Percentiles rank a stretch among this genome's conserved stretches.
Conservation (phyloP, 2,888 invertebrate genomes). For the Megaustenia siamemsis region DNA sequence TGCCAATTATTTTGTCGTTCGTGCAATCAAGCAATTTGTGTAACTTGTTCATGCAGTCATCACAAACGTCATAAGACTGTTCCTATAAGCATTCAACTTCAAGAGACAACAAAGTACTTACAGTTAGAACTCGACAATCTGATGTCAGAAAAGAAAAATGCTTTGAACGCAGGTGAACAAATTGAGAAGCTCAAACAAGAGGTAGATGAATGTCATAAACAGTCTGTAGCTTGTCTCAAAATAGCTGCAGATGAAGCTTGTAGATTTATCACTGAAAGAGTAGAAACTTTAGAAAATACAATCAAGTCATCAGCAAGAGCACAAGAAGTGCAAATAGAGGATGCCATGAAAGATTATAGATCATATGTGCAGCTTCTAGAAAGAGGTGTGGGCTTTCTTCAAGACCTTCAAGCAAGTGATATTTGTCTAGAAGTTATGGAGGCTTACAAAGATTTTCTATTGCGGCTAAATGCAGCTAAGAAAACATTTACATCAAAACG, state of each 20-base stretch:
- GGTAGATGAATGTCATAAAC: conserved; percentile 59
- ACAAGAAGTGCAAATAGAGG: conserved; percentile 52
- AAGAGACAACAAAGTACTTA: conserved; percentile 62
- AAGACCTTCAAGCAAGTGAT: conserved; percentile 70
- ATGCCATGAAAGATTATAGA: conserved; percentile 34
- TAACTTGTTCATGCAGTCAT: conserved; percentile 67
- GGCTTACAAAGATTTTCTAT: conserved; percentile 56
- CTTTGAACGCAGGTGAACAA: conserved; percentile 56
- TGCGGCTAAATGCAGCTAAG: conserved; percentile 40
- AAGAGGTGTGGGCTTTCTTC: conserved; percentile 65
- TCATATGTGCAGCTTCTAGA: conserved; percentile 55
- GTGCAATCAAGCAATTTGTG: conserved; percentile 67
- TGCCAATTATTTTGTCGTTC: conserved; percentile 71
- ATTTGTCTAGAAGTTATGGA: conserved; percentile 70
- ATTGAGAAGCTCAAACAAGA: conserved; percentile 61
- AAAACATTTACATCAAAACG: conserved; percentile 28
- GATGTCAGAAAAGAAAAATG: conserved; percentile 60
- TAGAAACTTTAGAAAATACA: conserved; percentile 59
- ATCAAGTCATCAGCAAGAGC: conserved; percentile 61
- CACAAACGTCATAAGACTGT: conserved; percentile 70
- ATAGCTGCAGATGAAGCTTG: conserved; percentile 61
- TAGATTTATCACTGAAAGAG: conserved; percentile 59
- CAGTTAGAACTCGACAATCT: conserved; percentile 66
- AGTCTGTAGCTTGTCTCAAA: conserved; percentile 60
- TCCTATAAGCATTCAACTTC: conserved; percentile 67